Evolutionary conservation across 2,888 invertebrate genomes (phyloP), one percentile per base, ranked within the genome.

Genomic region (Stenchaetothrips biformis): DNA sequence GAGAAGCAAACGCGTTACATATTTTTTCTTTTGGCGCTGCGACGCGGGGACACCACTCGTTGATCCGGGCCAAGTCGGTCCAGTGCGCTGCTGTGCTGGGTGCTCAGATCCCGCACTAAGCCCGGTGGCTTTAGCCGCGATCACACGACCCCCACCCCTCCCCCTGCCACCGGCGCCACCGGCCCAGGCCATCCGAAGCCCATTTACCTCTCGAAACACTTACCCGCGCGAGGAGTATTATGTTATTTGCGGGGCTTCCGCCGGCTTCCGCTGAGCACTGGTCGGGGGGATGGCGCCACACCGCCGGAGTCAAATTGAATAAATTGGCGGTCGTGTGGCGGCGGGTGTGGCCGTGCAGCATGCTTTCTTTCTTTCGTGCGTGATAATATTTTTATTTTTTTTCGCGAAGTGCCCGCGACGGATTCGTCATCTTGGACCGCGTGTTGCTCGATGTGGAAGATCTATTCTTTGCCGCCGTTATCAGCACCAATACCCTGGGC

Each of bases 171-270:
- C 37, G 2, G 37, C 37, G 37, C 37, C 37, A 4, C n/a, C 80
- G 48, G 79, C 62, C 62, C 67, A 80, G 78, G 48, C 67, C 80
- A 48, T 74, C 25, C 25, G 25, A 74, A 74, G 21, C 21, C 25
- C 67, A 74, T 74, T 74, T 74, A 74, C 67, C 67, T 7, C 67
- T 37, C 37, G 25, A 74, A 74, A 74, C 67, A 74, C 67, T 74
- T 74, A 74, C 59, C 59, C 37, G 37, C 37, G 37, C 37, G 37
- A 37, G 18, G 59, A 18, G 59, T 59, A 59, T 59, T 59, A 59
- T 59, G 59, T 59, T 59, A 59, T 59, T 59, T 59, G 59, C 59
- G 18, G 59, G 11, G 37, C 37, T 37, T 37, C 37, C 2, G 37
- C 2, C 1, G 37, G 37, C 37, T 37, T 37, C 37, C 37, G 37